These are phyloP conservation scores for Drosophila colorata DNA, from an alignment of 2,888 invertebrate species.

Conservation along the genomic window DNA sequence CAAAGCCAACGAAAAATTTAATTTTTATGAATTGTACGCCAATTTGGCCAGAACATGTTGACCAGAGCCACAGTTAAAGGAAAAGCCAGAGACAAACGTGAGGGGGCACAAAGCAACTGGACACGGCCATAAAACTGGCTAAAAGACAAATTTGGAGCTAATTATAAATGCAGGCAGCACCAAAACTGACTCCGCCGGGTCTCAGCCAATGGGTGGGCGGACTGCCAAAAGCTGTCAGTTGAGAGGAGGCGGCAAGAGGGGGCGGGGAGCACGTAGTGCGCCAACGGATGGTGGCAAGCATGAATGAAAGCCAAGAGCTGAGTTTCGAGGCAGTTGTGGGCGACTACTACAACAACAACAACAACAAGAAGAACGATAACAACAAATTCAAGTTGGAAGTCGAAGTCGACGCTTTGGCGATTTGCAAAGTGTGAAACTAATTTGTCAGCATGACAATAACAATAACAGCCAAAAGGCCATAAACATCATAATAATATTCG, in stretches of 20 bases:
- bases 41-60: constrained; percentile 61
- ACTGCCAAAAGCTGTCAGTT: constrained; percentile 35
- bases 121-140: constrained; percentile 67
- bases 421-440: constrained; percentile 78
- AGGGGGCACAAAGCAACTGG: constrained; percentile 38
- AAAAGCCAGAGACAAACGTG: background rate
- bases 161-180: constrained; percentile 72
- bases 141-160: constrained; percentile 77
- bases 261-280: background rate
- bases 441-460: constrained; percentile 79
- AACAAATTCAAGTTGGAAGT: constrained; percentile 6
- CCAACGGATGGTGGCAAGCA: constrained; percentile 45
- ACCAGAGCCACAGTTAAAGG: constrained; percentile 17
- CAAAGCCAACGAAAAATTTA: constrained; percentile 42
- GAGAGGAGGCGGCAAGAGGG: background rate
- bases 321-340: constrained; percentile 34
- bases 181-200: constrained; percentile 50
- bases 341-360: constrained; percentile 20
- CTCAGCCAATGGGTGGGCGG: constrained; percentile 51
- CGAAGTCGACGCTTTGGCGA: constrained; percentile 33
- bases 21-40: constrained; percentile 67
- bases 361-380: background rate
- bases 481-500: constrained; percentile 78
- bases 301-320: constrained; percentile 57
- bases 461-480: constrained; percentile 74